Percentiles rank a stretch among this genome's conserved stretches.
Evolutionary conservation across 2,888 invertebrate species (phyloP).

Genomic region (Polymixis flavicincta): DNA sequence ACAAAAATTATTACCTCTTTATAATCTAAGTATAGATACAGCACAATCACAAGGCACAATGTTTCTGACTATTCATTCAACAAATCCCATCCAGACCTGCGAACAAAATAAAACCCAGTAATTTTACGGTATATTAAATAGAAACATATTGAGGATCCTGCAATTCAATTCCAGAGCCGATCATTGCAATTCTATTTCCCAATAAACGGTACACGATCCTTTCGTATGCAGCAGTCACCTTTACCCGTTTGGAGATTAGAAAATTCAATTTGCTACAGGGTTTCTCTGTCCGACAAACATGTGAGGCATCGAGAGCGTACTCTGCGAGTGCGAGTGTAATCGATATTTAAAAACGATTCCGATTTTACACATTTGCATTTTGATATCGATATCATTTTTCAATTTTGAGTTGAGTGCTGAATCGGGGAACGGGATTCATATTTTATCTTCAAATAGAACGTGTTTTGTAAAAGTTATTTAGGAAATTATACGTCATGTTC

Average conservation of each 20-base stretch:
- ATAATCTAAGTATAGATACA: background rate
- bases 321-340: conserved; percentile 35
- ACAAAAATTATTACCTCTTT: background rate
- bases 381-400: conserved; percentile 37
- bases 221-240: conserved; percentile 60
- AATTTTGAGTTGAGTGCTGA: conserved; percentile 17
- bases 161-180: conserved; percentile 33
- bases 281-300: conserved; percentile 42
- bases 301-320: conserved; percentile 22
- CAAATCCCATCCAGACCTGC: background rate
- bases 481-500: too few relatives aligned
- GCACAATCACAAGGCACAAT: background rate
- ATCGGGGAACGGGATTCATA: background rate
- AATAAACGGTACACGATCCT: conserved; percentile 48
- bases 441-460: background rate
- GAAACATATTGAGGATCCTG: background rate
- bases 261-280: conserved; percentile 58
- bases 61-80: background rate
- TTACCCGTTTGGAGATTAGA: conserved; percentile 60
- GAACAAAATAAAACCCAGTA: background rate
- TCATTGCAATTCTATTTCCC: conserved; percentile 44
- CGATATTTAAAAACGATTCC: conserved; percentile 48
- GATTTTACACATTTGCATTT: conserved; percentile 40
- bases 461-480: background rate
- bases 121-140: background rate